Conservation (phyloP, 1,140 invertebrate genomes). For the Diachasmimorpha longicaudata region DNA sequence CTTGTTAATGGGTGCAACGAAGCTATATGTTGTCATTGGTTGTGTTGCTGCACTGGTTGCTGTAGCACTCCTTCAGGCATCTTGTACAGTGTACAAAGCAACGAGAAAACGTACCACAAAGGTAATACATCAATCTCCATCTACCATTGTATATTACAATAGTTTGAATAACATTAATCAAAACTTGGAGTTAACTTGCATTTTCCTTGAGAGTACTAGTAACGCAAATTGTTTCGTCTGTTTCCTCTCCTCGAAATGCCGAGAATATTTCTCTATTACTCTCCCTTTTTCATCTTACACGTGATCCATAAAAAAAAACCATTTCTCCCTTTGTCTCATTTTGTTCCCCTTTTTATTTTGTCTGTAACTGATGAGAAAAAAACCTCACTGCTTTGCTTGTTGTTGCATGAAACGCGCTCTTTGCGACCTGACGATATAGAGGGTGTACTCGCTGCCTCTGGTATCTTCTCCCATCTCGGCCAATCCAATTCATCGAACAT, state of each 20-base stretch:
- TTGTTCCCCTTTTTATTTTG: not conserved
- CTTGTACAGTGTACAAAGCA: slow-evolving; percentile 80
- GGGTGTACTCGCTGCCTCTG: slow-evolving; percentile 66
- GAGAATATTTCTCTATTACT: not conserved
- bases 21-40: slow-evolving; percentile 83
- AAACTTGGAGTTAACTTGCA: slow-evolving; percentile 11
- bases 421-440: slow-evolving; percentile 48
- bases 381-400: slow-evolving; percentile 58
- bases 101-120: slow-evolving; percentile 69
- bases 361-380: slow-evolving; percentile 22
- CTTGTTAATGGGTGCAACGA: slow-evolving; percentile 61
- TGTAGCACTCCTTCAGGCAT: slow-evolving; percentile 82
- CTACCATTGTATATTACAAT: not conserved
- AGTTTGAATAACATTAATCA: not conserved
- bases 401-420: slow-evolving; percentile 58
- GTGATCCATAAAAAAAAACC: too few relatives aligned
- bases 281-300: too few relatives aligned
- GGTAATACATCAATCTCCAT: slow-evolving; percentile 51
- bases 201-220: not conserved
- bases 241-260: not conserved
- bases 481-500: slow-evolving; percentile 60
- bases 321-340: not conserved
- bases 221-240: not conserved
- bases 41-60: slow-evolving; percentile 80
- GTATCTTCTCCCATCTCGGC: slow-evolving; percentile 54